These are phyloP conservation scores for Anguilla obscura DNA, from an alignment of 2,797 vertebrate species.

Conservation along the genomic window DNA sequence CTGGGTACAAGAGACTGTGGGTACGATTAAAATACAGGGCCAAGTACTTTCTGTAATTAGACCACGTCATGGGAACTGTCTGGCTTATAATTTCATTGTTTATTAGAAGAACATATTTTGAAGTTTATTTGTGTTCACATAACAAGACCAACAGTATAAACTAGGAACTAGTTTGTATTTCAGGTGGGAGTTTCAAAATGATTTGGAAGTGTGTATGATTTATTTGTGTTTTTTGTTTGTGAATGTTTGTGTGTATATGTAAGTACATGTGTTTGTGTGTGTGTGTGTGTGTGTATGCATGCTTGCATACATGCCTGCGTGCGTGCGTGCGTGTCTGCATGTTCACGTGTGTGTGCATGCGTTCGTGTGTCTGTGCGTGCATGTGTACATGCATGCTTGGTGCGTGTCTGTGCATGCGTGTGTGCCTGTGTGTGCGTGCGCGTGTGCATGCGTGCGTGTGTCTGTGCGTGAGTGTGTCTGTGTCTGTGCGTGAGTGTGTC, in stretches of 20 bases:
- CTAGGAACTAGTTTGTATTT: background rate
- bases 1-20: background rate
- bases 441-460: background rate
- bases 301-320: background rate
- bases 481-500: conserved; percentile 11
- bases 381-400: too few relatives aligned
- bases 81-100: conserved; percentile 22
- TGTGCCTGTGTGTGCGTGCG: too few relatives aligned
- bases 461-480: background rate
- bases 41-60: background rate
- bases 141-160: background rate
- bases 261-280: background rate
- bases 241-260: background rate
- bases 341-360: background rate
- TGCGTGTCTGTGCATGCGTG: background rate
- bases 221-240: background rate
- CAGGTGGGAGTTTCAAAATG: background rate
- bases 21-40: conserved; percentile 20
- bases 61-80: background rate
- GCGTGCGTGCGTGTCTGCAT: conserved; percentile 18
- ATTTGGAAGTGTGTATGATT: background rate
- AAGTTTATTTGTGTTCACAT: background rate
- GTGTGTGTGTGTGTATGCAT: conserved; percentile 6
- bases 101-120: conserved; percentile 18
- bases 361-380: conserved; percentile 15